These are phyloP conservation scores for Tinamus major DNA, from an alignment of 2,797 vertebrate species.

Conservation along the genomic window DNA sequence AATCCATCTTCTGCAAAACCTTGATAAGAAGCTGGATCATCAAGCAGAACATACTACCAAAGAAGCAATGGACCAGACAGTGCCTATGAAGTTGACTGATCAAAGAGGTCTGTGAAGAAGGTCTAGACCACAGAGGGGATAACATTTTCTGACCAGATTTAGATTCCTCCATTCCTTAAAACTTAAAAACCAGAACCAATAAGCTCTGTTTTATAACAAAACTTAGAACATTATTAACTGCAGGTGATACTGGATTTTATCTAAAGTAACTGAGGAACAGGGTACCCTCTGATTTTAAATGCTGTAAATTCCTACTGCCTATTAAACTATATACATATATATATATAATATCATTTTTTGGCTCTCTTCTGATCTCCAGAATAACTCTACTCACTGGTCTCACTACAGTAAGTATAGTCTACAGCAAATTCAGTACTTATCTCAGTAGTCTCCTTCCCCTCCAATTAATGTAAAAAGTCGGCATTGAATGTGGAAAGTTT, in stretches of 20 bases:
- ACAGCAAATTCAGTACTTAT: neutral
- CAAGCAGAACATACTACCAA: neutral
- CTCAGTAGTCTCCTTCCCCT: neutral
- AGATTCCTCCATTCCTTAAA: neutral
- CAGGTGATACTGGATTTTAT: neutral
- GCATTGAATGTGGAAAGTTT: neutral
- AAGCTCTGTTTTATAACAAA: neutral
- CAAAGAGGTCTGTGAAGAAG: neutral
- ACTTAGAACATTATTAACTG: neutral
- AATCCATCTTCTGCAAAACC: neutral
- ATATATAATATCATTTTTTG: neutral
- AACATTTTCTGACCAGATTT: accelerated
- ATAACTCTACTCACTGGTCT: neutral
- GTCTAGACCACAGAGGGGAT: neutral
- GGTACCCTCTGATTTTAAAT: neutral
- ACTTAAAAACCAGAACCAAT: neutral
- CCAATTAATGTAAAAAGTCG: neutral
- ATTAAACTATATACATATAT: neutral
- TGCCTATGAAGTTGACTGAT: neutral
- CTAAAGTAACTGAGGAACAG: neutral
- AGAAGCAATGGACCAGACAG: neutral
- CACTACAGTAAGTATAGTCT: neutral
- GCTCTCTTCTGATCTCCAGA: neutral
- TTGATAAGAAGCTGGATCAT: too few relatives aligned
- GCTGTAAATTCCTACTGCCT: neutral